Base-by-base conservation (phyloP, 2,113 vertebrate genomes). In the Calyptommatus sinebrachiatus region DNA sequence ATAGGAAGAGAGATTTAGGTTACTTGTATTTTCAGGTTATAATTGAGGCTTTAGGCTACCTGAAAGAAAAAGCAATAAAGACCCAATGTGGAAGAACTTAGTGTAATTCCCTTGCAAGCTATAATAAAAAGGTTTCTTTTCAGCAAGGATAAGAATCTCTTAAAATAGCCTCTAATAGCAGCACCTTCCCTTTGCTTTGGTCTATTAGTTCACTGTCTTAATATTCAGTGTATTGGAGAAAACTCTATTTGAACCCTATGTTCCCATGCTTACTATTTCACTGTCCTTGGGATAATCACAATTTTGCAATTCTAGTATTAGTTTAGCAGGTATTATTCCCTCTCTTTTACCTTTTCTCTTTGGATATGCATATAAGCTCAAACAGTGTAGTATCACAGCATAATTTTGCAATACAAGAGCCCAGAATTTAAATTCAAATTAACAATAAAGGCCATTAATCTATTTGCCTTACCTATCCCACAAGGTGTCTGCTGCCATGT, bases 211-310 rank as follows among this genome's bases (percentile, higher is more conserved):
- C 71, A 73, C 14, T 53, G 18, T 20, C 28, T 57, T 73, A 29
- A 71, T 28, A 71, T 71, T 50, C 46, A 28, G 24, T n/a, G 70
- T 71, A 50, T 53, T 73, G 71, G n/a, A 73, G 46, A 72, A 72
- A 20, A 18, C 71, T 29, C 45, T 14, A n/a, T 12, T n/a, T n/a
- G 48, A 72, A 72, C 18, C 45, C 24, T 18, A 3, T 28, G 48
- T 3, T 18, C 53, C 53, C 53, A 57, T 57, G 53, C 53, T 57
- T 18, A 18, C 53, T 57, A 14, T 57, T 18, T 57, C 53, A 57
- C 53, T 16, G 14, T 2, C 53, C 53, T 57, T 57, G 53, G 53
- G 18, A 57, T 57, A 57, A 57, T 57, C 53, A 57, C 53, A 12
- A 2, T 18, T 57, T 57, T 57, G 53, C 50, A 16, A 18, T 57